Conservation (phyloP, 1,140 invertebrate species). For the Drosophila burlai region DNA sequence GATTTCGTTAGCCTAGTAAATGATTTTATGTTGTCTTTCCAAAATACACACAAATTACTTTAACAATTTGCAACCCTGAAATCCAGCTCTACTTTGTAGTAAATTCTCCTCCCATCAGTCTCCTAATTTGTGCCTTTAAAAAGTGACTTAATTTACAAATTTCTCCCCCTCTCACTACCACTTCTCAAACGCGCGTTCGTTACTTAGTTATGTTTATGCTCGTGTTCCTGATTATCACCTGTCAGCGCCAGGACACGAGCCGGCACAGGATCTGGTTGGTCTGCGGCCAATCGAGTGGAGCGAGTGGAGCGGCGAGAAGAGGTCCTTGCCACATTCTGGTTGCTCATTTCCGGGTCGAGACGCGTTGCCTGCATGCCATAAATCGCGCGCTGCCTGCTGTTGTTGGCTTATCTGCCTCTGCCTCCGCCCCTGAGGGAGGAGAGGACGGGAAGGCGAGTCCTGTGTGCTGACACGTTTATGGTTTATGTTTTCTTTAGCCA, state of each 20-base stretch:
- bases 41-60: background rate
- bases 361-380: constrained; percentile 71
- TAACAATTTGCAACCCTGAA: no score
- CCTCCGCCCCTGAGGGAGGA: background rate
- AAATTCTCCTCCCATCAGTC: background rate
- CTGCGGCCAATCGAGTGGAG: constrained; percentile 37
- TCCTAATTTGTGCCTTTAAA: constrained; percentile 25
- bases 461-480: constrained; percentile 53
- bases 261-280: constrained; percentile 13
- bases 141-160: constrained; percentile 16
- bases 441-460: background rate
- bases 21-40: no score
- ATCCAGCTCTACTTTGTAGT: background rate
- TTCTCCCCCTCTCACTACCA: constrained; percentile 6
- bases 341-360: constrained; percentile 70
- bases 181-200: constrained; percentile 6
- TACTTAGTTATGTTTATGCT: constrained; percentile 34
- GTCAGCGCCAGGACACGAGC: constrained; percentile 48
- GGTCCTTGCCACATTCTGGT: constrained; percentile 44
- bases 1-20: background rate
- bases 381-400: constrained; percentile 61
- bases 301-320: background rate
- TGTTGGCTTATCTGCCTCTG: constrained; percentile 65
- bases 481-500: constrained; percentile 59
- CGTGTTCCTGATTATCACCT: constrained; percentile 71